phyloP scores from a whole-genome alignment of 23 tunicate genomes.

The Diplosoma virens region DNA sequence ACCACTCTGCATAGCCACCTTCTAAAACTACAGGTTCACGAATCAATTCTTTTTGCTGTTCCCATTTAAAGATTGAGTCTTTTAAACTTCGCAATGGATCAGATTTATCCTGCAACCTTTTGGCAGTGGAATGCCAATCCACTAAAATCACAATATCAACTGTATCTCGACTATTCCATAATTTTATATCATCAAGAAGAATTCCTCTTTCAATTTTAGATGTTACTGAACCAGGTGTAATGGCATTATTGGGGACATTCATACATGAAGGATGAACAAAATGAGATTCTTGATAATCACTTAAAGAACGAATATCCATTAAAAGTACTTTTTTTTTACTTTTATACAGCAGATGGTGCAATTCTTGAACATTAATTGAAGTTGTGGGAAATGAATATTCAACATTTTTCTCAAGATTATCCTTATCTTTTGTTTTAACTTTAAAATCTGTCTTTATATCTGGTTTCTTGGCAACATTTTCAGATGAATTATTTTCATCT shows the following conservation, averaged over 20 bases:
- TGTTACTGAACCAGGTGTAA: constrained; percentile 67
- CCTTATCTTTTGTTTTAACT: neutral
- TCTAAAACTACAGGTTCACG: constrained; percentile 65
- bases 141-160: constrained; percentile 61
- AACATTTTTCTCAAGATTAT: neutral
- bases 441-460: neutral
- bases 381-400: constrained; percentile 9
- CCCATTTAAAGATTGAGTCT: constrained; percentile 82
- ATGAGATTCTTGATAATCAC: constrained; percentile 61
- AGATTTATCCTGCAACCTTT: constrained; percentile 40
- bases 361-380: constrained; percentile 10
- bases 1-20: constrained; percentile 81
- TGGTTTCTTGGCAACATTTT: neutral
- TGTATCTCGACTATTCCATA: constrained; percentile 62
- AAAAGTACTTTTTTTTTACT: constrained; percentile 33
- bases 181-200: constrained; percentile 3
- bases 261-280: constrained; percentile 42
- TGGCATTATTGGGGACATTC: constrained; percentile 59
- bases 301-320: constrained; percentile 52
- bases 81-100: constrained; percentile 73
- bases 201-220: constrained; percentile 72
- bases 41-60: constrained; percentile 49
- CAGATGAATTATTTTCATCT: constrained; percentile 1
- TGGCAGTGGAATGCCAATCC: constrained; percentile 58
- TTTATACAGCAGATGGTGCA: constrained; percentile 45